Conservation (phyloP, 1,140 invertebrate species). For the Oscheius sp. region DNA sequence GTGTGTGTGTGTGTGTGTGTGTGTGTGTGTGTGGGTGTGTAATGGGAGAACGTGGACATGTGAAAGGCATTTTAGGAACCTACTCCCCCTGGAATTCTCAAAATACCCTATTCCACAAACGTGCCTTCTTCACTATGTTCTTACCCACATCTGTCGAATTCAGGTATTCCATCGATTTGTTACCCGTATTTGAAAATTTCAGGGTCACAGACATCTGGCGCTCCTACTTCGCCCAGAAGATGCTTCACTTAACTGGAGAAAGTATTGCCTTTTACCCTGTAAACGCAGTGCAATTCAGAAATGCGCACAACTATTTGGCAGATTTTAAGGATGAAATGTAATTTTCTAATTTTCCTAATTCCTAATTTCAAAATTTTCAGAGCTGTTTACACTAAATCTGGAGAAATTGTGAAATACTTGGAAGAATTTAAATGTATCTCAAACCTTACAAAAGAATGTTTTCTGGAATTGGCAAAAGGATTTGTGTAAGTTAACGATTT, state of each 20-base stretch:
- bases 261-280: constrained; percentile 30
- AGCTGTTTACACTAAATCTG: constrained; percentile 6
- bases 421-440: not conserved
- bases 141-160: constrained; percentile 56
- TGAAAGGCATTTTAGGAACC: no score
- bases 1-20: no score
- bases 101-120: constrained; percentile 58
- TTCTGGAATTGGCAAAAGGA: not conserved
- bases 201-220: constrained; percentile 43
- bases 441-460: not conserved
- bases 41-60: no score
- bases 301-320: constrained; percentile 38
- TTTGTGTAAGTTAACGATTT: not conserved
- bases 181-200: not conserved
- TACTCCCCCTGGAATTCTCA: constrained; percentile 60
- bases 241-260: constrained; percentile 37
- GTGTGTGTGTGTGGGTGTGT: no score
- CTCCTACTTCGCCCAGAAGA: constrained; percentile 37
- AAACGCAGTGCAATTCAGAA: constrained; percentile 39
- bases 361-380: not conserved
- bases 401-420: constrained; percentile 7
- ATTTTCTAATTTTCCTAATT: not conserved
- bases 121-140: constrained; percentile 58
- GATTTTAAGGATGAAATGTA: constrained; percentile 31
- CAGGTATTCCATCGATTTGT: not conserved